These are phyloP conservation scores for Bungarus multicinctus DNA, from an alignment of 2,113 vertebrate genomes.

Conservation along the genomic window DNA sequence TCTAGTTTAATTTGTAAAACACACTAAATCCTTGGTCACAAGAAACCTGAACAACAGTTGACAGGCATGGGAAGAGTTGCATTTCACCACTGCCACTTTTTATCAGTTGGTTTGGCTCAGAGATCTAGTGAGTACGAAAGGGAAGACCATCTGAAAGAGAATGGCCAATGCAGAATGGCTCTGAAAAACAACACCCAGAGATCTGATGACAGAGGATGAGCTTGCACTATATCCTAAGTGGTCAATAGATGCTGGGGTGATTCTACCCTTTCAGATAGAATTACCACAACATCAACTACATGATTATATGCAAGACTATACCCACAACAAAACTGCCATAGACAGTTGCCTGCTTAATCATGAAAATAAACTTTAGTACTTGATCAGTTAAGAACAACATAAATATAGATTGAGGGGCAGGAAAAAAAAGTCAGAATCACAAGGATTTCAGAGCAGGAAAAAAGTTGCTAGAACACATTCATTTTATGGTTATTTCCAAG, in stretches of 20 bases:
- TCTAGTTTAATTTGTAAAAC: neutral
- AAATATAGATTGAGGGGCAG: neutral
- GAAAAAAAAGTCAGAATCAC: neutral
- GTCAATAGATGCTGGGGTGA: neutral
- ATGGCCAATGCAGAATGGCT: neutral
- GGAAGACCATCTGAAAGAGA: neutral
- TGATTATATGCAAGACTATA: neutral
- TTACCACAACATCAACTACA: neutral
- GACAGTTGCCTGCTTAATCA: neutral
- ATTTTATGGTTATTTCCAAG: neutral
- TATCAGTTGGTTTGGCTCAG: neutral
- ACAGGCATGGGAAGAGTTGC: neutral
- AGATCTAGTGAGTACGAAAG: neutral
- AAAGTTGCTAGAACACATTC: neutral
- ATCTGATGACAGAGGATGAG: neutral
- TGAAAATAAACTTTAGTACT: neutral
- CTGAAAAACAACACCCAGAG: neutral
- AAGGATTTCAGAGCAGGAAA: neutral
- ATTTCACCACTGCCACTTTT: neutral
- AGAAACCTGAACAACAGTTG: neutral
- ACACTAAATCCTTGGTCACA: neutral
- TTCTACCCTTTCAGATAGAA: neutral
- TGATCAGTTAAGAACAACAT: neutral
- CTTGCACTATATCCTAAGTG: neutral
- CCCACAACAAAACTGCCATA: neutral